phyloP scores from a whole-genome alignment of 2,888 invertebrate species.

The Caenorhabditis zanzibari region DNA sequence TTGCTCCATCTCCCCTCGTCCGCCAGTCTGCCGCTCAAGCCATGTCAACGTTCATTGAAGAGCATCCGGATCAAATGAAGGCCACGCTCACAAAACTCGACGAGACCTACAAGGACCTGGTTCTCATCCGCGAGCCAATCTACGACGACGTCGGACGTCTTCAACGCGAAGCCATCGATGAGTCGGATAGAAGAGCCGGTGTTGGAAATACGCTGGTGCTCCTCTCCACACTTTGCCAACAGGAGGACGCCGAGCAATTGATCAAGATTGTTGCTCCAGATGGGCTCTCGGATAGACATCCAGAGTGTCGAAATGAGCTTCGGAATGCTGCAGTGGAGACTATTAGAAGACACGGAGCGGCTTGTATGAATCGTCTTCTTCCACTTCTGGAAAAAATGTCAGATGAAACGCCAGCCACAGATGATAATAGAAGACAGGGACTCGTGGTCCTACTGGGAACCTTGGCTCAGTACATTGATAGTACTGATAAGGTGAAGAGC shows the following conservation, averaged over 20 bases:
- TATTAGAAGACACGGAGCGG: slow-evolving; percentile 95
- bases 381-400: slow-evolving; percentile 80
- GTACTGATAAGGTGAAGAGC: slow-evolving; percentile 87
- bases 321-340: slow-evolving; percentile 93
- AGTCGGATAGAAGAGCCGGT: slow-evolving; percentile 93
- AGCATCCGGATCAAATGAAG: slow-evolving; percentile 68
- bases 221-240: slow-evolving; percentile 47
- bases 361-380: slow-evolving; percentile 83
- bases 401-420: slow-evolving; percentile 77
- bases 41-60: slow-evolving; percentile 86
- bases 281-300: slow-evolving; percentile 92
- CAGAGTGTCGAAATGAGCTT: slow-evolving; percentile 91
- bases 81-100: slow-evolving; percentile 65
- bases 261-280: slow-evolving; percentile 87
- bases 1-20: slow-evolving; percentile 84
- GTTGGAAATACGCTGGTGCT: slow-evolving; percentile 85
- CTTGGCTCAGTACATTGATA: slow-evolving; percentile 88
- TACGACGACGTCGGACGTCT: slow-evolving; percentile 95
- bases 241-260: slow-evolving; percentile 64
- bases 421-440: slow-evolving; percentile 92
- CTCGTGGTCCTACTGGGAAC: slow-evolving; percentile 97
- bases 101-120: slow-evolving; percentile 68
- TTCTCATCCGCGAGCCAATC: slow-evolving; percentile 84
- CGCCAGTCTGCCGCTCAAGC: slow-evolving; percentile 91
- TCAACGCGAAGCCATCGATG: slow-evolving; percentile 90